Evolutionary conservation across 1,140 invertebrate species (phyloP).

Genomic region (Oscheius sp.): DNA sequence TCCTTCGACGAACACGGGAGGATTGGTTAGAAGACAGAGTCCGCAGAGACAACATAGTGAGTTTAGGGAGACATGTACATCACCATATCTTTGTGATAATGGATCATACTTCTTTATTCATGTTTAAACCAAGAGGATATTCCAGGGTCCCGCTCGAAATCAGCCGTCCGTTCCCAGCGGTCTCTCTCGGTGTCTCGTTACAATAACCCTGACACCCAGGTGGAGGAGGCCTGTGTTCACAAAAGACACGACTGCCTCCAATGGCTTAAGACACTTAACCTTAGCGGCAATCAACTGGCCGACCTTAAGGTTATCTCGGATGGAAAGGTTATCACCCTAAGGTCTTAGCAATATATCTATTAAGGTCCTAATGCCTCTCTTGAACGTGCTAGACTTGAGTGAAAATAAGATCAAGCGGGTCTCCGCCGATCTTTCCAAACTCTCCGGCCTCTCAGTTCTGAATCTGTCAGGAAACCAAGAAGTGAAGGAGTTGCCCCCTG

Average conservation of each 20-base stretch:
- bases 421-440: constrained; percentile 78
- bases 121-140: background rate
- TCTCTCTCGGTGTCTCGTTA: constrained; percentile 49
- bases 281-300: constrained; percentile 79
- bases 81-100: too few relatives aligned
- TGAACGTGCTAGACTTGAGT: constrained; percentile 90
- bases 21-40: constrained; percentile 19
- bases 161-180: constrained; percentile 55
- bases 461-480: constrained; percentile 86
- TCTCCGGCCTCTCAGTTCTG: constrained; percentile 84
- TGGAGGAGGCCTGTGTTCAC: constrained; percentile 70
- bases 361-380: constrained; percentile 86
- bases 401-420: constrained; percentile 79
- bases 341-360: too few relatives aligned
- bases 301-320: constrained; percentile 43
- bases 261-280: constrained; percentile 75
- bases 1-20: constrained; percentile 4
- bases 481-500: constrained; percentile 80
- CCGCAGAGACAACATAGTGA: constrained; percentile 18
- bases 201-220: constrained; percentile 19
- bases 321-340: too few relatives aligned
- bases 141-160: constrained; percentile 55
- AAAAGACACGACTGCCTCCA: constrained; percentile 77
- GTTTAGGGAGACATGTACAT: too few relatives aligned
- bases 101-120: too few relatives aligned